These are phyloP conservation scores for Sander lucioperca DNA, from an alignment of 2,113 vertebrate species.

Conservation along the genomic window DNA sequence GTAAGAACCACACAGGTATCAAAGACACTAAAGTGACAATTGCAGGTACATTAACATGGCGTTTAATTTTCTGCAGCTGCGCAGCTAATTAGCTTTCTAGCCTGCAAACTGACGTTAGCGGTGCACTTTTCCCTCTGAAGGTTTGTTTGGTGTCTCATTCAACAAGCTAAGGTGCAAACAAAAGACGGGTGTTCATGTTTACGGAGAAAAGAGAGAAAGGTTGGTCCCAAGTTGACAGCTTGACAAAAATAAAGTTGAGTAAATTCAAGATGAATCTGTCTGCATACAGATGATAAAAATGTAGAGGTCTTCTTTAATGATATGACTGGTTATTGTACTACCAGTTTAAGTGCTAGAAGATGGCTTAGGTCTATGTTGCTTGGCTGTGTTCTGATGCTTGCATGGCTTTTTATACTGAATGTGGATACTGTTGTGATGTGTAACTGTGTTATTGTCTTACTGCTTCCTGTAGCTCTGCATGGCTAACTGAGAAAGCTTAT, in stretches of 20 bases:
- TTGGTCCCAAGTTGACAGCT: no score
- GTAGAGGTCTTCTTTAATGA: neutral
- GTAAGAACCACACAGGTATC: neutral
- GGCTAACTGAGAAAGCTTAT: no score
- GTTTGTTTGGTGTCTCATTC: neutral
- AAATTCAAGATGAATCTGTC: constrained; percentile 1
- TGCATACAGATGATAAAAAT: neutral
- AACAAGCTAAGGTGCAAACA: neutral
- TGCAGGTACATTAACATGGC: neutral
- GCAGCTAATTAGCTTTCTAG: neutral
- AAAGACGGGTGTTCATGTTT: neutral
- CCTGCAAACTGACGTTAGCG: neutral
- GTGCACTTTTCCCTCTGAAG: neutral
- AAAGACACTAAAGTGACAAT: no score
- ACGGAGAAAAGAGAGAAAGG: neutral
- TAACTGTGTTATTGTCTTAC: no score
- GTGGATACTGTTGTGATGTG: no score
- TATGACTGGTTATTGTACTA: neutral
- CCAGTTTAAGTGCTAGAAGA: neutral
- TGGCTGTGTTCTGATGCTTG: no score
- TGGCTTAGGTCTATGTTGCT: no score
- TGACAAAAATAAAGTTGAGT: no score
- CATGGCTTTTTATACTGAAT: no score
- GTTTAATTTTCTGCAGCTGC: neutral
- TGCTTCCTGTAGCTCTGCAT: no score